These are phyloP conservation scores for Lepidurus couesii DNA, from an alignment of 1,140 invertebrate genomes.

Conservation along the genomic window DNA sequence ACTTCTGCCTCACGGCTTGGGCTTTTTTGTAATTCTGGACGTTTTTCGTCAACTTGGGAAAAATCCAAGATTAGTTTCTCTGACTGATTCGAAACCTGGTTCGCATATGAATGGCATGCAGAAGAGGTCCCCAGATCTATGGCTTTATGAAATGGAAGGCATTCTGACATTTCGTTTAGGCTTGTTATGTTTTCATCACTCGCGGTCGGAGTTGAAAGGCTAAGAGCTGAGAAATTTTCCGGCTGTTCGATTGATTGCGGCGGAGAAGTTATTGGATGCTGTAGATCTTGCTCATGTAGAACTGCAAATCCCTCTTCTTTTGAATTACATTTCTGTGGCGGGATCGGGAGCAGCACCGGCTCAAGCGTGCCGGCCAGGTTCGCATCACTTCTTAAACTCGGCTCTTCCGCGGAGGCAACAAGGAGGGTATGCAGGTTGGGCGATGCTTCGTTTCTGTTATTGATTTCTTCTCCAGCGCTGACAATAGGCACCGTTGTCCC, in stretches of 20 bases:
- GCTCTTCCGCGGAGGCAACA: background rate
- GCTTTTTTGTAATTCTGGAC: background rate
- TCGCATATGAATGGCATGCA: background rate
- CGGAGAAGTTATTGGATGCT: background rate
- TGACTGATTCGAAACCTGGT: background rate
- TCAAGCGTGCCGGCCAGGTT: background rate
- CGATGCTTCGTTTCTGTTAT: constrained; percentile 2
- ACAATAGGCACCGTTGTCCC: background rate
- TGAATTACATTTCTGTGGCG: background rate
- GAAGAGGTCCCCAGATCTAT: background rate
- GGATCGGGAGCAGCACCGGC: background rate
- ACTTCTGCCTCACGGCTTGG: background rate
- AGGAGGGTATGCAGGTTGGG: background rate
- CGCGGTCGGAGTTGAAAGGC: background rate
- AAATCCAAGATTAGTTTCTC: background rate
- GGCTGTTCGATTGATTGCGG: background rate
- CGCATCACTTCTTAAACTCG: background rate
- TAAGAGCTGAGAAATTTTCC: background rate
- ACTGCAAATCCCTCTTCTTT: background rate
- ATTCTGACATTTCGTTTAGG: background rate
- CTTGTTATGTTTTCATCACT: constrained; percentile 7
- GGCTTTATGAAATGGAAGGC: background rate
- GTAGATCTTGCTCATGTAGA: background rate
- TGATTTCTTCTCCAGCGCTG: constrained; percentile 5
- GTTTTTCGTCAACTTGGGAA: background rate